Evolutionary conservation across 1,140 invertebrate species (phyloP).

Genomic region (Drosophila jambulina): DNA sequence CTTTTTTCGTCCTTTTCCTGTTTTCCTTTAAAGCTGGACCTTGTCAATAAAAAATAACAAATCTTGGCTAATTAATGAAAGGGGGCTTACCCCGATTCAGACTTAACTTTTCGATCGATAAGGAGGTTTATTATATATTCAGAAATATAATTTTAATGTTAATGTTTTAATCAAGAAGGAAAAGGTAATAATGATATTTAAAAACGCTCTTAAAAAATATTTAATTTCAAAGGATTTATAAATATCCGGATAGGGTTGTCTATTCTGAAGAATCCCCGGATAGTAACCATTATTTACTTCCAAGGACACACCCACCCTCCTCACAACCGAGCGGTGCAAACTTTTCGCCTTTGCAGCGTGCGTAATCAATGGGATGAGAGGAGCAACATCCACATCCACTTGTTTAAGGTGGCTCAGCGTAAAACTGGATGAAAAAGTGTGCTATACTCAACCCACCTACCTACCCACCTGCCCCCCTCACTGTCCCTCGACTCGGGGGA

Average conservation of each 20-base stretch:
- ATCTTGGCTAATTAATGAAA: neutral
- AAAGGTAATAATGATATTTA: no score
- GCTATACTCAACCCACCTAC: constrained; percentile 44
- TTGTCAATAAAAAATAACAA: neutral
- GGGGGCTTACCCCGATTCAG: neutral
- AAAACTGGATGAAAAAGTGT: constrained; percentile 66
- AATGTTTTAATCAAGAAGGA: no score
- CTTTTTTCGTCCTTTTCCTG: constrained; percentile 11
- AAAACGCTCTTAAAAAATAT: no score
- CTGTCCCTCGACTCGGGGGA: constrained; percentile 16
- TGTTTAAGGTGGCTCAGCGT: constrained; percentile 41
- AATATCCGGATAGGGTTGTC: constrained; percentile 25
- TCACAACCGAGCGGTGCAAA: constrained; percentile 8
- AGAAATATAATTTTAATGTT: neutral
- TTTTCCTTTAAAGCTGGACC: neutral
- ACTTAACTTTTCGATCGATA: neutral
- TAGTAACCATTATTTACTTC: constrained; percentile 51
- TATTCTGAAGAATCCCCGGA: constrained; percentile 59
- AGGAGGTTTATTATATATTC: neutral
- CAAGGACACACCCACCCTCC: constrained; percentile 60
- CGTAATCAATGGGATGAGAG: constrained; percentile 32
- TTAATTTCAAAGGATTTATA: constrained; percentile 1
- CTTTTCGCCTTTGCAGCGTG: constrained; percentile 22
- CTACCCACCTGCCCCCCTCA: constrained; percentile 27
- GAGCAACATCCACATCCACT: constrained; percentile 41